Evolutionary conservation across 2,113 vertebrate genomes (phyloP).

Genomic region (Nerophis lumbriciformis): DNA sequence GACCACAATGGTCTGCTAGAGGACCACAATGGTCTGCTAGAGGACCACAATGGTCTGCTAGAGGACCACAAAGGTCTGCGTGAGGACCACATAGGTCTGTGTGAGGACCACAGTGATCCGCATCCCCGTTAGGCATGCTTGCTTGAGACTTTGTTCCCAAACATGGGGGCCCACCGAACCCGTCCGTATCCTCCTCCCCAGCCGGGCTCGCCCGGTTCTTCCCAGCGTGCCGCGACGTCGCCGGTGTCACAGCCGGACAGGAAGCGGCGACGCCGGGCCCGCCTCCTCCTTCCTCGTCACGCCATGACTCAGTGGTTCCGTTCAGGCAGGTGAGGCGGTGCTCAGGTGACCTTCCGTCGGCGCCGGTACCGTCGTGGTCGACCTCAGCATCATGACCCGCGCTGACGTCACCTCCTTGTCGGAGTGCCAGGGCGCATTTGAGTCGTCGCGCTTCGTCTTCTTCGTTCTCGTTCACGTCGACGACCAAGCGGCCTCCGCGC

Average conservation of each 20-base stretch:
- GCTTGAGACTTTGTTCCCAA: background rate
- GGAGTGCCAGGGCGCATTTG: slow-evolving; percentile 14
- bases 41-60: too few relatives aligned
- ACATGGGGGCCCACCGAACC: slow-evolving; percentile 5
- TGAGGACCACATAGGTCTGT: background rate
- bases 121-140: slow-evolving; percentile 47
- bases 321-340: slow-evolving; percentile 43
- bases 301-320: slow-evolving; percentile 58
- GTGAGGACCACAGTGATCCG: background rate
- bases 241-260: background rate
- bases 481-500: slow-evolving; percentile 35
- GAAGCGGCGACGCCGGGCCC: background rate
- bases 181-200: background rate
- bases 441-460: slow-evolving; percentile 11
- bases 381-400: slow-evolving; percentile 25
- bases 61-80: too few relatives aligned
- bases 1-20: background rate
- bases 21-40: background rate
- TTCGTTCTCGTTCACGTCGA: slow-evolving; percentile 65
- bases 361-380: slow-evolving; percentile 11
- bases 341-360: slow-evolving; percentile 28
- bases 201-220: background rate
- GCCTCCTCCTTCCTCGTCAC: slow-evolving; percentile 16
- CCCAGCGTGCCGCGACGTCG: background rate
- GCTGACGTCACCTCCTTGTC: slow-evolving; percentile 35